Evolutionary conservation across 2,797 vertebrate genomes (phyloP), one percentile per base, ranked within the genome.

Genomic region (Calcarius lapponicus): DNA sequence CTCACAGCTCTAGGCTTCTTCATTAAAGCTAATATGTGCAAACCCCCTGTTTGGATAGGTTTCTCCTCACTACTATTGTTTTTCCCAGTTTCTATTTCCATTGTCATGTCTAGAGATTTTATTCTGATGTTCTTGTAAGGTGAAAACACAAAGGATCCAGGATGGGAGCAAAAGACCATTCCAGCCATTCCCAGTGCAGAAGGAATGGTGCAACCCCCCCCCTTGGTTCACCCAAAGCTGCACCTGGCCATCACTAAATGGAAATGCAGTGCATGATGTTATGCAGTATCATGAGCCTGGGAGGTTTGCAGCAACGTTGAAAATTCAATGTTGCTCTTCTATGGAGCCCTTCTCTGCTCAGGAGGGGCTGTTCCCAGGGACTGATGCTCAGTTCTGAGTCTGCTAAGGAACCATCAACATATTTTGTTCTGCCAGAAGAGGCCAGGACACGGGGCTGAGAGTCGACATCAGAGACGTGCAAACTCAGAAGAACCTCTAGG

Each of bases 41-140:
- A 60, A 28, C 45, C 43, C 67, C 82, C 51, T 61, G 31, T 87
- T 82, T 88, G 72, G 56, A 69, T 79, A 86, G 51, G 56, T 90
- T 96, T 96, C 57, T 97, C 86, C 96, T 98, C 61, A 85, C 91
- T 97, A 79, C 79, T 36, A 19, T 89, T 88, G 45, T 89, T 85
- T 91, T 96, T 75, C 53, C 84, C 71, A 90, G 91, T 78, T 53
- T 83, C 86, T 90, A 50, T 90, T 94, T 94, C 84, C 95, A 79
- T 29, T 32, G 53, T 71, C 56, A 18, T 80, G 62, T 79, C 80
- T 88, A 87, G 83, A 94, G 90, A 86, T 80, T 84, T 78, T 13
- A 22, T 88, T 93, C 93, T 96, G 51, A 19, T 32, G 24, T 87
- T 72, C 61, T 92, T 96, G 54, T 84, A 92, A 97, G 81, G 79